Conservation (phyloP, 2,888 invertebrate genomes). For the Perizoma flavofasciatum region DNA sequence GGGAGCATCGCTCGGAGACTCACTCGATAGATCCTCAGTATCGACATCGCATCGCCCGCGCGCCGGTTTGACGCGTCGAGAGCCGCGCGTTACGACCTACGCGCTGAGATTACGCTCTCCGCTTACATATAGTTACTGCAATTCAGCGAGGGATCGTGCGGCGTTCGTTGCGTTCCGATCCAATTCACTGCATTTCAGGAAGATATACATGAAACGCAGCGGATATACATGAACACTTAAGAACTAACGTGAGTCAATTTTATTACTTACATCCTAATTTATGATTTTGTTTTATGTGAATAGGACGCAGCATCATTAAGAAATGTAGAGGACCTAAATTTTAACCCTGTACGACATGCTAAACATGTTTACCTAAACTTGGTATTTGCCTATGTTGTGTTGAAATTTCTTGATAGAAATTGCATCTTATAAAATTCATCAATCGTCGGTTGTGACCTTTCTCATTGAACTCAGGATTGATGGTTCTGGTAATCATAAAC, state of each 20-base stretch:
- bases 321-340: too few species aligned
- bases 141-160: constrained; percentile 10
- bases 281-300: too few species aligned
- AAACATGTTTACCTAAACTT: too few species aligned
- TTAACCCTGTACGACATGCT: too few species aligned
- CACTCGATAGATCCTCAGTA: constrained; percentile 33
- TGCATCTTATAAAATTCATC: not conserved
- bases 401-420: not conserved
- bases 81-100: constrained; percentile 22
- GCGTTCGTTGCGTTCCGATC: constrained; percentile 18
- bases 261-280: not conserved
- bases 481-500: constrained; percentile 18
- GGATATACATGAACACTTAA: constrained; percentile 10
- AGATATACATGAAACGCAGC: constrained; percentile 10
- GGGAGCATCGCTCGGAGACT: constrained; percentile 39
- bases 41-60: constrained; percentile 2
- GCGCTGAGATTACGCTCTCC: constrained; percentile 22
- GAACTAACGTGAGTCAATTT: constrained; percentile 18
- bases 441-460: not conserved
- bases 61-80: constrained; percentile 11
- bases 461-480: not conserved
- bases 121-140: constrained; percentile 1
- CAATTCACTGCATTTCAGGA: constrained; percentile 1
- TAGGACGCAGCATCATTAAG: too few species aligned
- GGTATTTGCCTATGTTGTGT: too few species aligned